Evolutionary conservation across 2,113 vertebrate species (phyloP).

Genomic region (Lepisosteus osseus): DNA sequence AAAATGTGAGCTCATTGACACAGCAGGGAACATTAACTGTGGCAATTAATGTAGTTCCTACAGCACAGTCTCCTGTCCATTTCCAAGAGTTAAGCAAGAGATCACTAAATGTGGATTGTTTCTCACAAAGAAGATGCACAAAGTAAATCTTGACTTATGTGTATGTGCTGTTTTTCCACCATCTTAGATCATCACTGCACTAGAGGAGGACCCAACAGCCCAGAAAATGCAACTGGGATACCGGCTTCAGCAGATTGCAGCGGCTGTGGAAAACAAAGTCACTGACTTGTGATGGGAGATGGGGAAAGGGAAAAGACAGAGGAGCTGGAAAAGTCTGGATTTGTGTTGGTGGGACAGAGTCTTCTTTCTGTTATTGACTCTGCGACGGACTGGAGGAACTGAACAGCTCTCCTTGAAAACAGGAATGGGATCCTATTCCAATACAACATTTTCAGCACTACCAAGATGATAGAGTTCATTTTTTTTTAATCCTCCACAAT

Average conservation of each 20-base stretch:
- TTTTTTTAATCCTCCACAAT: too few species aligned
- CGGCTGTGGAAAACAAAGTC: conserved; percentile 96
- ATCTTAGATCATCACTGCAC: conserved; percentile 88
- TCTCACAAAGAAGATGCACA: too few species aligned
- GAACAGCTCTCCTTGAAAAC: neutral
- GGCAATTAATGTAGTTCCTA: too few species aligned
- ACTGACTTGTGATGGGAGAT: conserved; percentile 82
- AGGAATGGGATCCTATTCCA: neutral
- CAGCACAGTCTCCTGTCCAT: too few species aligned
- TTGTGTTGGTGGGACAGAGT: neutral
- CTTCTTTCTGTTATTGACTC: neutral
- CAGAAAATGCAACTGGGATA: conserved; percentile 99
- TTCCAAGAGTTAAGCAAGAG: too few species aligned
- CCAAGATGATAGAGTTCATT: neutral
- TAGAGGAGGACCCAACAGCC: conserved; percentile 87
- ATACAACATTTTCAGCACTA: neutral
- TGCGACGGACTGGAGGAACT: neutral
- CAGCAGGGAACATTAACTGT: too few species aligned
- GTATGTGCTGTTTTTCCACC: neutral
- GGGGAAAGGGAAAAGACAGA: neutral
- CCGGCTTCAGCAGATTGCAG: conserved; percentile 92
- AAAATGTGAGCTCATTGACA: too few species aligned
- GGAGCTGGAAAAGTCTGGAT: neutral
- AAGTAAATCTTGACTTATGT: neutral
- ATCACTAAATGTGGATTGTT: too few species aligned